These are phyloP conservation scores for Ctenicera cuprea DNA, from an alignment of 2,888 invertebrate genomes.

Conservation along the genomic window DNA sequence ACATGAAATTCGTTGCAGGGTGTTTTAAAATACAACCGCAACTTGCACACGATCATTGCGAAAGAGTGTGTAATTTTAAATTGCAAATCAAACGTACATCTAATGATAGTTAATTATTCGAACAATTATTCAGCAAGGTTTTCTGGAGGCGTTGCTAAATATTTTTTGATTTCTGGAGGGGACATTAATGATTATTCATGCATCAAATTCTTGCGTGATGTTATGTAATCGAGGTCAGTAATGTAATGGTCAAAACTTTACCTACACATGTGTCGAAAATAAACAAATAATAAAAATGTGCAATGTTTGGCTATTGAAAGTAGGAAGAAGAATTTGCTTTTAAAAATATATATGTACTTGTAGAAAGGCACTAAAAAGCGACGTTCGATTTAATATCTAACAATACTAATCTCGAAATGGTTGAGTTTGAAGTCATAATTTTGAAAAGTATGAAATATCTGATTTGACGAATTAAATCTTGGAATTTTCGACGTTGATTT, in stretches of 20 bases:
- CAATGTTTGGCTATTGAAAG: too few relatives aligned
- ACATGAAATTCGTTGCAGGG: background rate
- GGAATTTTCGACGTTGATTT: too few relatives aligned
- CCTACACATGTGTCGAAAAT: too few relatives aligned
- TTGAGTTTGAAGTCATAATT: too few relatives aligned
- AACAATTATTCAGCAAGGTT: background rate
- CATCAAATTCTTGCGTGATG: constrained; percentile 7
- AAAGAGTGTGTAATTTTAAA: background rate
- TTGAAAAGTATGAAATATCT: too few relatives aligned
- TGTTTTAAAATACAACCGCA: background rate
- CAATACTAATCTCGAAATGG: too few relatives aligned
- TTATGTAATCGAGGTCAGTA: constrained; percentile 8
- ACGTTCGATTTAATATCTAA: too few relatives aligned
- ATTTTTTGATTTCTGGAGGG: constrained; percentile 13
- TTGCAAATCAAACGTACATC: background rate
- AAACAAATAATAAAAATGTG: too few relatives aligned
- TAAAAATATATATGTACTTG: too few relatives aligned
- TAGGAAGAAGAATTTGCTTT: too few relatives aligned
- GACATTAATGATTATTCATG: background rate
- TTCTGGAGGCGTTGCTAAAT: background rate
- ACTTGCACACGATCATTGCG: background rate
- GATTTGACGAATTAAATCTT: too few relatives aligned
- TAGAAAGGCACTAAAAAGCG: too few relatives aligned
- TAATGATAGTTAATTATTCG: background rate
- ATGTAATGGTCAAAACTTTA: background rate